These are phyloP conservation scores for Hassar affinis DNA, from an alignment of 2,113 vertebrate species.

Conservation along the genomic window DNA sequence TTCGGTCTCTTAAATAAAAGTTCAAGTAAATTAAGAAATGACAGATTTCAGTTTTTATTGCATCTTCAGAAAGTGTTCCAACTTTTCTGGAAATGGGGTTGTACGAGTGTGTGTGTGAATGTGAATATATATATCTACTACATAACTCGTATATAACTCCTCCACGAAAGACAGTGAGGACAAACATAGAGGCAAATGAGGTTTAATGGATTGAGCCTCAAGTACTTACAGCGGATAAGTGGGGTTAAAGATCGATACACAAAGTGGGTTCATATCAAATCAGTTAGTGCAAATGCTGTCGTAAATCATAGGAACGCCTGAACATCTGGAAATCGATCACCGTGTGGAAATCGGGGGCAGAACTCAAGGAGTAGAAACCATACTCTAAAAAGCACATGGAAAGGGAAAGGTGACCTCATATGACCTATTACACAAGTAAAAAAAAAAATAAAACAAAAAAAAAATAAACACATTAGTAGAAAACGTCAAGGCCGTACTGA, in stretches of 20 bases:
- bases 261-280: slow-evolving; percentile 29
- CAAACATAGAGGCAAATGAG: slow-evolving; percentile 31
- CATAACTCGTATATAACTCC: no score
- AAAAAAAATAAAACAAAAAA: not conserved
- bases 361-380: not conserved
- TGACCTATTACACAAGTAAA: slow-evolving; percentile 3
- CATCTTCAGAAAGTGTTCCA: no score
- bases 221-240: slow-evolving; percentile 15
- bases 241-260: slow-evolving; percentile 20
- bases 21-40: no score
- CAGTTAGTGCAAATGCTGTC: slow-evolving; percentile 43
- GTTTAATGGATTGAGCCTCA: slow-evolving; percentile 8
- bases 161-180: not conserved
- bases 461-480: not conserved
- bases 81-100: no score
- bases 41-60: no score
- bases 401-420: not conserved
- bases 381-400: not conserved
- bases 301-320: slow-evolving; percentile 7
- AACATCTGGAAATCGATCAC: not conserved
- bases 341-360: not conserved
- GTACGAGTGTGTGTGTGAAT: no score
- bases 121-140: no score
- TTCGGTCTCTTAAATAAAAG: no score
- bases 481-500: not conserved